Base-by-base conservation (phyloP, 1,140 invertebrate species). In the Cydia amplana region DNA sequence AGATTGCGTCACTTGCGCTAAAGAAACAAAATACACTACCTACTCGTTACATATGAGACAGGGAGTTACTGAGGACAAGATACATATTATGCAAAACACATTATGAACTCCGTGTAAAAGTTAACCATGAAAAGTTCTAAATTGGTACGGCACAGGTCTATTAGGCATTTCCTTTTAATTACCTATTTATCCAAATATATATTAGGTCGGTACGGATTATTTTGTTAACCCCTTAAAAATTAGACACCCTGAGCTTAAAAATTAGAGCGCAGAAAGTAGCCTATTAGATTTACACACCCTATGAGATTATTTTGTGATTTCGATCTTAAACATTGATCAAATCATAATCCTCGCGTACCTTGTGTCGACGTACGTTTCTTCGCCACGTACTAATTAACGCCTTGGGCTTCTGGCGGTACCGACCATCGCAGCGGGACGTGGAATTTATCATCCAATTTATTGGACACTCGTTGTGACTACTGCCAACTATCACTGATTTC, bases 1-100 rank as follows among this genome's bases (percentile, higher is more conserved):
- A 72, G 51, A 23, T 82, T 82, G 75, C 81, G 55, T 76, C 78
- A 82, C 72, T 20, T 25, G 46, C 60, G 51, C 32, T 65, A 77
- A 74, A 43, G 67, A 74, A 77, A 77, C 76, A 65, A 77, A 74
- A 77, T 70, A 32, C 20, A 25, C 14, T 18, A 51, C 55, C 16
- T 36, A 70, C 28, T 32, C 1, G 32, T 40, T 70, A 70, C 32
- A 32, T 36, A 70, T 70, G 65, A 36, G 32, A 70, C 65, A 70
- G 65, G 36, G 32, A 70, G n/a, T 23, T 9, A 12, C 23, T 36
- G 32, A 18, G 65, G 28, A 70, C n/a, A 70, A 43, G 65, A n/a
- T 16, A 46, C 12, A 46, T 46, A 16, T 25, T 40, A 43, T 70
- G 65, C n/a, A 70, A 70, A 70, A 18, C 36, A 70, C 36, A 40